Conservation (phyloP, 2,113 vertebrate species). For the Hemichromis elongatus region DNA sequence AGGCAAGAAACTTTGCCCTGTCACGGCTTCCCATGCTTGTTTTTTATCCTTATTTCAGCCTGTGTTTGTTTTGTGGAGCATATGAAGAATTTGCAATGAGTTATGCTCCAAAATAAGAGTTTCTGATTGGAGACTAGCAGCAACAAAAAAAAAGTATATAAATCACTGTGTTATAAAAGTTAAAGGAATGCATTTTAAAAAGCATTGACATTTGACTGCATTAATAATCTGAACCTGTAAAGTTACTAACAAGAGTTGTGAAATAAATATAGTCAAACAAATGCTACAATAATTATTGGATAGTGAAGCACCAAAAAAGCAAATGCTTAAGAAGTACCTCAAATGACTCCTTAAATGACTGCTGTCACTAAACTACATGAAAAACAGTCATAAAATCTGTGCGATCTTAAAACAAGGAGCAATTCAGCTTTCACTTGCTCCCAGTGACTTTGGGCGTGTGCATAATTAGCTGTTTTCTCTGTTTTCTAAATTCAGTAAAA, state of each 20-base stretch:
- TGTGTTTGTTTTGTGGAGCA: not conserved
- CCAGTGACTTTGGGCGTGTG: constrained; percentile 37
- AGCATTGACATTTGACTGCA: not conserved
- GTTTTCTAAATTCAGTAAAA: constrained; percentile 28
- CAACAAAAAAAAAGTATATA: not conserved
- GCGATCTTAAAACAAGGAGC: not conserved
- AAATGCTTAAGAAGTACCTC: not conserved
- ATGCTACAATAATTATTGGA: not conserved
- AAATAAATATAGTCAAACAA: not conserved
- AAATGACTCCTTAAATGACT: not conserved
- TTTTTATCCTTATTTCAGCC: not conserved
- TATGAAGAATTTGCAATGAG: not conserved
- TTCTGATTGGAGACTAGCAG: not conserved
- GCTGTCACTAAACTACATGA: not conserved
- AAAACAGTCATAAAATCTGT: not conserved
- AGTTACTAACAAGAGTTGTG: not conserved
- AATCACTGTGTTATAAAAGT: not conserved
- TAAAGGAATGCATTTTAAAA: not conserved
- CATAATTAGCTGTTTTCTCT: constrained; percentile 6
- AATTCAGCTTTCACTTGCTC: not conserved
- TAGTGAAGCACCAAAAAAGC: not conserved
- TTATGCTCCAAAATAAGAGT: not conserved
- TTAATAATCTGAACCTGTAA: not conserved
- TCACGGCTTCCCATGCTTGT: constrained; percentile 48
- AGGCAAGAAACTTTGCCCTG: constrained; percentile 21